phyloP scores from a whole-genome alignment of 2,888 invertebrate genomes.

The Drosophila siamana region DNA sequence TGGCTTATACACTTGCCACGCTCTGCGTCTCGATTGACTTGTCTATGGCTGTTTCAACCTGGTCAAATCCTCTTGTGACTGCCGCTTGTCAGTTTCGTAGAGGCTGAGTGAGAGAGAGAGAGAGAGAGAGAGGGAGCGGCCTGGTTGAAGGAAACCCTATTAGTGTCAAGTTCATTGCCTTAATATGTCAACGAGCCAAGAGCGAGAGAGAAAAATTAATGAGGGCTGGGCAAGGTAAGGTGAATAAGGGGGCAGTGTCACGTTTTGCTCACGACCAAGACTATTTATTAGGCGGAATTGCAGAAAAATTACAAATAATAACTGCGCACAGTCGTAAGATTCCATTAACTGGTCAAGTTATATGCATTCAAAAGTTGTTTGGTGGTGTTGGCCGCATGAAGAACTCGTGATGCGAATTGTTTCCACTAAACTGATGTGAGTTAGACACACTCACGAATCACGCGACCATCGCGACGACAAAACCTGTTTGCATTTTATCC shows the following conservation, averaged over 20 bases:
- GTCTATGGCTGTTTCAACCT: conserved; percentile 17
- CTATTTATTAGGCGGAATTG: conserved; percentile 33
- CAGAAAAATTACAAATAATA: conserved; percentile 27
- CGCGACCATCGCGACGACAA: conserved; percentile 10
- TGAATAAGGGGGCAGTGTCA: too few relatives aligned
- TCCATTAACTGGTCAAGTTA: conserved; percentile 40
- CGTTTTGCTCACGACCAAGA: conserved; percentile 27
- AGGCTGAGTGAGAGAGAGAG: conserved; percentile 35
- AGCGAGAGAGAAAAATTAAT: too few relatives aligned
- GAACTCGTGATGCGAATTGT: neutral
- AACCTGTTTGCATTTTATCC: conserved; percentile 29
- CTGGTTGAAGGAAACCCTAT: conserved; percentile 78
- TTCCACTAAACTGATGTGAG: too few relatives aligned
- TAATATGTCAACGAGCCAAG: conserved; percentile 65
- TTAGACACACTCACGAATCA: conserved; percentile 3
- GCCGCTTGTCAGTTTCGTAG: conserved; percentile 10
- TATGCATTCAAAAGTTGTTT: conserved; percentile 10
- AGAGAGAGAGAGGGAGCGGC: conserved; percentile 16
- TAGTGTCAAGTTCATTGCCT: conserved; percentile 85
- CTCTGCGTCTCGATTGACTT: conserved; percentile 39
- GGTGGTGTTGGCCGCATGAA: neutral
- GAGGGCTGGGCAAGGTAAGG: neutral
- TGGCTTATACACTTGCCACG: conserved; percentile 44
- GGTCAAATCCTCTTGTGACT: conserved; percentile 20
- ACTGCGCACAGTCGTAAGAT: conserved; percentile 21